Evolutionary conservation across 1,140 invertebrate genomes (phyloP), one percentile per base, ranked within the genome.

Genomic region (Chymomyza costata): DNA sequence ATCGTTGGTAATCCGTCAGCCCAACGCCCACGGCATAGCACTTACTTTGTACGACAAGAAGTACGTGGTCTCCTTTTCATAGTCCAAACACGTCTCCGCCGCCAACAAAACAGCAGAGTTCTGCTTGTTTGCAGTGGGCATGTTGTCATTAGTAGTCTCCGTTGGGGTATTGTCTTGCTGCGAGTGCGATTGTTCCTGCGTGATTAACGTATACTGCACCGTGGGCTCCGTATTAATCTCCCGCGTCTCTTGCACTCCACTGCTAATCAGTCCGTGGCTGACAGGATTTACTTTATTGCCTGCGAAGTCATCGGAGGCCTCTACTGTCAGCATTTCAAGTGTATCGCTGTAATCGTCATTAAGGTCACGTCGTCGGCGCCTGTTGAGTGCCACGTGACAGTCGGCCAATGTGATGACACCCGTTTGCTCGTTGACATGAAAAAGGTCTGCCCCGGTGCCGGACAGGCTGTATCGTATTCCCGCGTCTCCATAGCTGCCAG

Each of bases 401-500:
- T 89, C 84, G 3, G 92, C 93, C 0, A 97, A 93, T 0, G 91
- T 92, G 43, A 98, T 94, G 2, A 90, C 89, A 28, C 96, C 96
- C 13, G 92, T 93, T 49, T 90, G 89, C 46, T 90, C 90, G 82
- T 97, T 91, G 14, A 97, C 93, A 1, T 86, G 71, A 87, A 98
- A 98, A 78, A 93, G 89, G 66, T 96, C 92, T 2, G 92, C 90
- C 0, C 94, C 94, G 63, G 92, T 92, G 6, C 95, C 95, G n/a
- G 91, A 90, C 15, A 98, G 84, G 54, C 92, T 89, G 86, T 97
- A 98, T 16, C 93, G 86, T 54, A 97, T 93, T 10, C 95, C 95
- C 40, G 91, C 51, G 64, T 87, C 86, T 1, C 87, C 88, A 84
- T 89, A 95, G 85, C 89, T 88, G 21, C 93, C 93, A 49, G 92